Evolutionary conservation across 2,113 vertebrate species (phyloP).

Genomic region (Lepus timidus): DNA sequence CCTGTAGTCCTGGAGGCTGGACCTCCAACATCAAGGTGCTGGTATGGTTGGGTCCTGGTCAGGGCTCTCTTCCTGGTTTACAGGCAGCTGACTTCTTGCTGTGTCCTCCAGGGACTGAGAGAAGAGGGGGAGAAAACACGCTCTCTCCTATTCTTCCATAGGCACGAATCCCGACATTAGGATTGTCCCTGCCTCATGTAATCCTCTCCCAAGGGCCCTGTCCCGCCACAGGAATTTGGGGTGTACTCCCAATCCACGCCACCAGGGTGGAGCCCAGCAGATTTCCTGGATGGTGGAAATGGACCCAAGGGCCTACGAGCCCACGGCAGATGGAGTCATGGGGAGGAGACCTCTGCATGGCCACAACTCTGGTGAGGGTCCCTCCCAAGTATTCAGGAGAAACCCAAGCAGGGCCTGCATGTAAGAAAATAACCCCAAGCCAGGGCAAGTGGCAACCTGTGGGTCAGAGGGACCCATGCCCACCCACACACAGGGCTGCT

Average conservation of each 20-base stretch:
- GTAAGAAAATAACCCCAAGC: background rate
- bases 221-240: background rate
- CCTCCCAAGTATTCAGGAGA: background rate
- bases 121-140: background rate
- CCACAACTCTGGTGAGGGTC: background rate
- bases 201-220: too few relatives aligned
- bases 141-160: background rate
- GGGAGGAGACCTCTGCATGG: background rate
- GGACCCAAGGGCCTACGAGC: too few relatives aligned
- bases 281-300: background rate
- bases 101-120: background rate
- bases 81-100: too few relatives aligned
- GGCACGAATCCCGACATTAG: background rate
- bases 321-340: background rate
- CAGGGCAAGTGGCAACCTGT: too few relatives aligned
- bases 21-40: too few relatives aligned
- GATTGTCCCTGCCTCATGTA: background rate
- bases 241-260: background rate
- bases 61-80: too few relatives aligned
- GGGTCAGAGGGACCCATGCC: too few relatives aligned
- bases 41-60: too few relatives aligned
- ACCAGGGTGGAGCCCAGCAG: background rate
- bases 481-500: background rate
- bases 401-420: too few relatives aligned
- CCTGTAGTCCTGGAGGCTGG: background rate